Conservation (phyloP, 2,113 vertebrate species). For the Rhombomys opimus region DNA sequence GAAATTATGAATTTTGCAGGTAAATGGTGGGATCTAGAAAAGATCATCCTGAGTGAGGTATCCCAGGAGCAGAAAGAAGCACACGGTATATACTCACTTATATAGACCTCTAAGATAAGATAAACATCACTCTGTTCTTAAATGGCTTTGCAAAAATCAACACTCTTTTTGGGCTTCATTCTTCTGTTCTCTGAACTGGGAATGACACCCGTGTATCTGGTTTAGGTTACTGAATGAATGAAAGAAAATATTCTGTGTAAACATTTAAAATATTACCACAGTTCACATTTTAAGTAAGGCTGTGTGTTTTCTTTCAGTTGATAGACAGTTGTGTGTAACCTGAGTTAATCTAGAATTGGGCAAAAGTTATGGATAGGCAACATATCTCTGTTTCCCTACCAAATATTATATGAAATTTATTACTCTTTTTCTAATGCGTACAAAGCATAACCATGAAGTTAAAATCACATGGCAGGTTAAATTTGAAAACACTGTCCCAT, state of each 20-base stretch:
- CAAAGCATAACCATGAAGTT: conserved; percentile 2
- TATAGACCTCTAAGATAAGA: no score
- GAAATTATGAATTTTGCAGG: no score
- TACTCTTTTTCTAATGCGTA: not conserved
- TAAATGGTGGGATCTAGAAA: no score
- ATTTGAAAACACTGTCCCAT: not conserved
- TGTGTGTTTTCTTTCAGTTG: no score
- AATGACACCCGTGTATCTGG: not conserved
- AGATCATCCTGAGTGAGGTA: no score
- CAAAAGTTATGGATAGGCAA: not conserved
- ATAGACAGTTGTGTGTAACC: not conserved
- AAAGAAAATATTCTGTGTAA: not conserved
- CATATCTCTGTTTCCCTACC: not conserved
- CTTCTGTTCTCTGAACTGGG: not conserved
- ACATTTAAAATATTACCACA: not conserved
- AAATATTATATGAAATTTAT: not conserved
- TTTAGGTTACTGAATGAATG: not conserved
- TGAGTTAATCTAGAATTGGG: not conserved
- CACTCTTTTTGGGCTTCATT: not conserved
- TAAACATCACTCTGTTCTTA: not conserved
- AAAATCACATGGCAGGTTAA: not conserved
- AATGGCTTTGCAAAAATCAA: not conserved
- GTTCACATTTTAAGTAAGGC: not conserved
- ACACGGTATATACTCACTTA: no score
- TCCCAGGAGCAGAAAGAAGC: no score